Evolutionary conservation across 2,888 invertebrate species (phyloP), one percentile per base, ranked within the genome.

Genomic region (Eurois occulta): DNA sequence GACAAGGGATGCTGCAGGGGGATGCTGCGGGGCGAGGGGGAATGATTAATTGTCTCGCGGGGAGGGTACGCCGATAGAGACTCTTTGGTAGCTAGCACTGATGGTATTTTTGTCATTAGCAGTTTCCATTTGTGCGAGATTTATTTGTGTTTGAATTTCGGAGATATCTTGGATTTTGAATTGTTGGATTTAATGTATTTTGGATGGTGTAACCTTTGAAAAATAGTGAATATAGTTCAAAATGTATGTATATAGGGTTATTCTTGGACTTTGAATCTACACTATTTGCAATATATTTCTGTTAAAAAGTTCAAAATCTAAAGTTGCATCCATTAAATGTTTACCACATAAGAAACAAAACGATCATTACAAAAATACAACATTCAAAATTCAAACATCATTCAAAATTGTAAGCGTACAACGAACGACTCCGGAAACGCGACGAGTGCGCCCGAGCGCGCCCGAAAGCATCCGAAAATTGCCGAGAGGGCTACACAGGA

Each of bases 401-500:
- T 84, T 86, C 89, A 88, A 92, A 93, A 90, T 91, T 91, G 89
- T 90, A 90, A 91, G 89, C 89, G 62, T 86, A 88, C 89, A 88
- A 90, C 88, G 90, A 89, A 87, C 83, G 80, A 87, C 84, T 83
- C 91, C 92, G 93, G 94, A 92, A 93, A 89, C 88, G 82, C 87
- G 88, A 91, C 89, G 94, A 93, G 91, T 88, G 83, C 92, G 90
- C 91, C 91, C 94, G 94, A 94, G 90, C 91, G 91, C 91, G 76
- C 89, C 92, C 94, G 93, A 94, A 91, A 91, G 92, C 93, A 91
- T 91, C 93, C 93, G 93, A 93, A 93, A 92, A 93, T 93, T 93
- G 91, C 89, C 92, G 91, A 91, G 92, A 93, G 93, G 94, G 93
- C 92, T 91, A 90, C 92, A 90, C 94, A 94, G 96, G 95, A 95